Base-by-base conservation (phyloP, 35 echinoderm and acorn worm genomes). In the Apostichopus californicus region DNA sequence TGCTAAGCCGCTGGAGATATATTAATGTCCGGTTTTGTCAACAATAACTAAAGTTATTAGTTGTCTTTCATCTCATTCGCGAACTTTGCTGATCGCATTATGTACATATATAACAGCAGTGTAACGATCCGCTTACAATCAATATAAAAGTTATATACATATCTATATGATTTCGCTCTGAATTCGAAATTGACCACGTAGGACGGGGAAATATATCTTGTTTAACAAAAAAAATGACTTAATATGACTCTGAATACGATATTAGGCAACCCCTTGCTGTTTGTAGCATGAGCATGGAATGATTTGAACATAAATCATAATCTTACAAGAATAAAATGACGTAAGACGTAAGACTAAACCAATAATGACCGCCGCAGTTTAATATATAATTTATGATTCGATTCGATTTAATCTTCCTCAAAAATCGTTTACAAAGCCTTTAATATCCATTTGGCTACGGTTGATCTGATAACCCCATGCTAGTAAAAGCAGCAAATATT, bases 391-490 rank as follows among this genome's bases (percentile, higher is more conserved):
- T 46, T 46, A 46, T 46, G 34, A 68, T 11, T 11, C 11, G 64
- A 68, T 68, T 68, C 9, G 18, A 11, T 68, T 68, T 68, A 68
- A 68, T 68, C 64, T 68, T 68, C 64, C 64, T 18, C 3, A 14
- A 68, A 68, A 68, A 68, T 68, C 64, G 64, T 68, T 68, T 14
- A 68, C 6, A 18, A 68, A 68, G 18, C 18, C 64, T 68, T 11
- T 68, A 68, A 68, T 68, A 68, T 83, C 24, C 80, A 53, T 55
- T 83, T 34, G 57, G 9, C n/a, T 83, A 9, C n/a, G n/a, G 24
- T 55, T 34, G 34, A 83, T 83, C 80, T 56, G 80, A 83, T 83
- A 55, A 83, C 80, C 80, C 46, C 80, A 83, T 83, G 80, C 80
- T 53, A 56, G 55, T 17, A 13, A 55, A 9, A 83, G 80, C 8